Conservation (phyloP, 1,140 invertebrate species). For the Sweltsa coloradensis region DNA sequence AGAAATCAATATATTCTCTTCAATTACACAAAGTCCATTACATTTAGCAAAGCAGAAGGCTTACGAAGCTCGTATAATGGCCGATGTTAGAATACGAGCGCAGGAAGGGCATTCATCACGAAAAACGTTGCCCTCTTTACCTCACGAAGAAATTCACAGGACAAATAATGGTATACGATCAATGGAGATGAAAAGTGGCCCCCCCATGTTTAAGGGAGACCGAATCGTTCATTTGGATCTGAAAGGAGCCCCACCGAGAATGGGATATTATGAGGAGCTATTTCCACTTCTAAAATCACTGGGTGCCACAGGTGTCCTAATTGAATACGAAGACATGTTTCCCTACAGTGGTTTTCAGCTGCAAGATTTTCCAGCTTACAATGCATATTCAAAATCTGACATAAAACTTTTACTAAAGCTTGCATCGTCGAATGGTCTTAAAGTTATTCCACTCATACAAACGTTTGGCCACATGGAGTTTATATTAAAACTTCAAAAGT, state of each 20-base stretch:
- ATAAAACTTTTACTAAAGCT: constrained; percentile 35
- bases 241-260: constrained; percentile 75
- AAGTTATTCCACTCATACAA: constrained; percentile 41
- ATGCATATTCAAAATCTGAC: constrained; percentile 39
- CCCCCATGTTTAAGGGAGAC: constrained; percentile 2
- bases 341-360: constrained; percentile 39
- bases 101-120: background rate
- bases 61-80: constrained; percentile 7
- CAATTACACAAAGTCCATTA: background rate
- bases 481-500: constrained; percentile 38
- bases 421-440: constrained; percentile 25
- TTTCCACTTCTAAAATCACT: constrained; percentile 61
- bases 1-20: background rate
- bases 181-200: background rate
- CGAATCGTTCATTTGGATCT: constrained; percentile 72
- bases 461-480: constrained; percentile 47
- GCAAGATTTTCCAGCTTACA: constrained; percentile 25
- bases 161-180: background rate
- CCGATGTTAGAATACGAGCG: background rate
- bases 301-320: constrained; percentile 39
- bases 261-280: constrained; percentile 56
- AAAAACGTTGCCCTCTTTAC: background rate
- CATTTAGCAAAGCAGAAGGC: background rate
- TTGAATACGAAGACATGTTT: constrained; percentile 60
- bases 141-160: background rate